Percentiles rank a stretch among this genome's conserved stretches.
phyloP scores from a whole-genome alignment of 2,113 vertebrate genomes.

The Macroglossus sobrinus region DNA sequence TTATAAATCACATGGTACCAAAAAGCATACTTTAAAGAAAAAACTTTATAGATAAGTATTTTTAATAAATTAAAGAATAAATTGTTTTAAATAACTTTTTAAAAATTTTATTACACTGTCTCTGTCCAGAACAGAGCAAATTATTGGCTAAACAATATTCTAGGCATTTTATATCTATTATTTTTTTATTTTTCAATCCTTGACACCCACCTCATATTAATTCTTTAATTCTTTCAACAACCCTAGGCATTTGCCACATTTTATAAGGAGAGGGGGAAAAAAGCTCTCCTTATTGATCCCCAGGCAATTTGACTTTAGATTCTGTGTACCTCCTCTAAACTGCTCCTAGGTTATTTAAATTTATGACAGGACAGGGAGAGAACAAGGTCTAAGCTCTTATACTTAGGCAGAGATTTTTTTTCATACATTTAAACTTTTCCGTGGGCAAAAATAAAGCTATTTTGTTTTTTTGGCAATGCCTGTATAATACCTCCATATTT shows the following conservation, averaged over 20 bases:
- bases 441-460: background rate
- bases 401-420: background rate
- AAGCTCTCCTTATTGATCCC: background rate
- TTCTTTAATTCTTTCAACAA: background rate
- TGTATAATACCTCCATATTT: conserved; percentile 2
- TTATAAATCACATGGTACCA: background rate
- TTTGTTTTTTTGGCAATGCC: background rate
- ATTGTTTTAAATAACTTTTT: background rate
- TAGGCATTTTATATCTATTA: background rate
- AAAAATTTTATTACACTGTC: background rate
- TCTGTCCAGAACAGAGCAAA: background rate
- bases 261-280: accelerated
- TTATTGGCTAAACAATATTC: background rate
- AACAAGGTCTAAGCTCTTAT: background rate
- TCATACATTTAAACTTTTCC: background rate
- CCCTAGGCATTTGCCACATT: background rate
- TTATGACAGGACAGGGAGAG: background rate
- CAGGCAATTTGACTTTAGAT: background rate
- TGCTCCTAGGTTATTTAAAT: background rate
- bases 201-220: background rate
- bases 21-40: background rate
- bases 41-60: background rate
- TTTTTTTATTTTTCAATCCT: background rate
- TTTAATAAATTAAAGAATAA: background rate
- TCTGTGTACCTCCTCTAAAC: background rate